Conservation (phyloP, 2,888 invertebrate species). For the Rhynchonema sp. region DNA sequence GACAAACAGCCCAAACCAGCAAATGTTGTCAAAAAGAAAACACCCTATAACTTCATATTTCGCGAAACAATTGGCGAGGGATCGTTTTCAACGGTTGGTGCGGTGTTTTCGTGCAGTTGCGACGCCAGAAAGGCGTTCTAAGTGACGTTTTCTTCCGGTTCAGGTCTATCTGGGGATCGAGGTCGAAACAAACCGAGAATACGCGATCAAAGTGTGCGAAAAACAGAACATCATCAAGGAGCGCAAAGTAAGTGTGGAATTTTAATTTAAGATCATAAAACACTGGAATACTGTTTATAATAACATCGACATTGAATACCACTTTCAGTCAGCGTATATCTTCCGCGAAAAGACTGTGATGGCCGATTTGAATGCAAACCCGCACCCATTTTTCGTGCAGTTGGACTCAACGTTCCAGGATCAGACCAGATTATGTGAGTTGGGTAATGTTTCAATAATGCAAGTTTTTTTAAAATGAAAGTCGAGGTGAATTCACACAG, state of each 20-base stretch:
- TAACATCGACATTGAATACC: no score
- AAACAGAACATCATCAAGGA: conserved; percentile 77
- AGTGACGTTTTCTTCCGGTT: no score
- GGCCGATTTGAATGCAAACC: conserved; percentile 55
- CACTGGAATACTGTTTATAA: conserved; percentile 6
- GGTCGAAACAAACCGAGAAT: conserved; percentile 69
- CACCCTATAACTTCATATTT: conserved; percentile 63
- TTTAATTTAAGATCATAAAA: no score
- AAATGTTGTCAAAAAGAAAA: no score
- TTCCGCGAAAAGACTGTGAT: conserved; percentile 82
- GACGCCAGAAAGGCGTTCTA: no score
- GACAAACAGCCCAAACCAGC: no score
- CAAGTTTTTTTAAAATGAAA: no score
- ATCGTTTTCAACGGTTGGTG: conserved; percentile 66
- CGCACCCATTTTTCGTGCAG: conserved; percentile 66
- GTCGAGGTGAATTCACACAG: no score
- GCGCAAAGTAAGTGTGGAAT: conserved; percentile 46
- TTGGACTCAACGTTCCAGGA: conserved; percentile 95
- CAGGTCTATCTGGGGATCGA: conserved; percentile 74
- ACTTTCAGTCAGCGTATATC: conserved; percentile 50
- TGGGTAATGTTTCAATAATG: no score
- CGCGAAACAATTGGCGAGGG: conserved; percentile 89
- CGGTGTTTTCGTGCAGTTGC: no score
- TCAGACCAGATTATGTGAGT: conserved; percentile 58
- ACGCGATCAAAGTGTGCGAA: conserved; percentile 92